phyloP scores from a whole-genome alignment of 2,888 invertebrate species.

The Lacanobia oleracea region DNA sequence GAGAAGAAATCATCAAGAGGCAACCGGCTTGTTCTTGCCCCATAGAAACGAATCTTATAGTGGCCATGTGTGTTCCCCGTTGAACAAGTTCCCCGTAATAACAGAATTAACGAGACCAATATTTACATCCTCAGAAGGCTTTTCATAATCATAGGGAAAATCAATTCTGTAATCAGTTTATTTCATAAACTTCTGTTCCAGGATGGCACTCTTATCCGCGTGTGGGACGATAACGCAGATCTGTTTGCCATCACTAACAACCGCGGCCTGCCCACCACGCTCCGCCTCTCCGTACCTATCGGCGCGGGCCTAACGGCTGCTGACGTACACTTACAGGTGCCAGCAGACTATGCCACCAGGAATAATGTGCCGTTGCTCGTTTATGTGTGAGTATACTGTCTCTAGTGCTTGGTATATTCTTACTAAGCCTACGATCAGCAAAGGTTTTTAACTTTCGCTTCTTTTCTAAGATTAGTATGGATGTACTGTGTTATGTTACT shows the following conservation, averaged over 20 bases:
- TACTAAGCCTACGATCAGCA: too few relatives aligned
- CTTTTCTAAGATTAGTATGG: too few relatives aligned
- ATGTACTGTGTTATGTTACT: too few relatives aligned
- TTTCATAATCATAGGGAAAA: not conserved
- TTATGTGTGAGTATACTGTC: constrained; percentile 93
- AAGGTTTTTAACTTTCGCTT: too few relatives aligned
- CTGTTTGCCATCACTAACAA: constrained; percentile 86
- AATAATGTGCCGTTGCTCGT: constrained; percentile 95
- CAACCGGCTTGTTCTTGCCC: not conserved
- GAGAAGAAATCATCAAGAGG: not conserved
- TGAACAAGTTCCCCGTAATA: too few relatives aligned
- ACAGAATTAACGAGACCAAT: not conserved
- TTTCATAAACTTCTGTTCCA: constrained; percentile 63
- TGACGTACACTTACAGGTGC: constrained; percentile 94
- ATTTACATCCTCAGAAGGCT: not conserved
- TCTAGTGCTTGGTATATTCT: not conserved
- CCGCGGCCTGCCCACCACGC: constrained; percentile 90
- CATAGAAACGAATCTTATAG: too few relatives aligned
- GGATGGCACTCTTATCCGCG: constrained; percentile 78
- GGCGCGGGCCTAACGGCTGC: constrained; percentile 92
- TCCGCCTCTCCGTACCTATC: constrained; percentile 92
- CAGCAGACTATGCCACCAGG: constrained; percentile 92
- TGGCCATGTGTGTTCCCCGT: too few relatives aligned
- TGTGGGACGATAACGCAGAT: constrained; percentile 93
- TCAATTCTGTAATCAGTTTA: not conserved